Evolutionary conservation across 2,888 invertebrate genomes (phyloP).

Genomic region (Galeopsomyia nigrocyanea): DNA sequence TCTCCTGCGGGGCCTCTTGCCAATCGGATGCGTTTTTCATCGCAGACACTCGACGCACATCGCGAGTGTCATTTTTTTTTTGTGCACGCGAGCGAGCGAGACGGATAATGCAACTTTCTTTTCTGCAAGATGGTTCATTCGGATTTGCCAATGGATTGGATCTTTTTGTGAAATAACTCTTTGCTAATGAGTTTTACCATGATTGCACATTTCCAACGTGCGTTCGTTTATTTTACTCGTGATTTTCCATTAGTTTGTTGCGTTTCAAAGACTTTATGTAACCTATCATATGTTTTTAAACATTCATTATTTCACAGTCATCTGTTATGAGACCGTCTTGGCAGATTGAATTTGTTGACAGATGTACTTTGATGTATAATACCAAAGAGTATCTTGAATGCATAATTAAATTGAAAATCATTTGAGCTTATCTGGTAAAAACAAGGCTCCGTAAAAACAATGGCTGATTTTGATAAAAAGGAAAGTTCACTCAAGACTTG

Average conservation of each 20-base stretch:
- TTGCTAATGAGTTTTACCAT: no score
- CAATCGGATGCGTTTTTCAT: neutral
- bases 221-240: neutral
- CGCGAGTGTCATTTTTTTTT: constrained; percentile 8
- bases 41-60: neutral
- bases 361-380: no score
- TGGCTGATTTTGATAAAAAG: no score
- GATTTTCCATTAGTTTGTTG: neutral
- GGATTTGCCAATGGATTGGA: no score
- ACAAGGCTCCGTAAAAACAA: no score
- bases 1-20: neutral
- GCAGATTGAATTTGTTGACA: no score
- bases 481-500: neutral
- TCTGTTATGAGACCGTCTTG: no score
- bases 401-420: neutral
- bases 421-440: no score
- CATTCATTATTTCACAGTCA: no score
- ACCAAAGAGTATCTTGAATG: neutral
- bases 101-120: constrained; percentile 29
- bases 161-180: no score
- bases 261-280: constrained; percentile 4
- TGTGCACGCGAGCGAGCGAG: constrained; percentile 4
- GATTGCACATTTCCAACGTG: no score
- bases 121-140: constrained; percentile 5
- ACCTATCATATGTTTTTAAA: no score